Conservation (phyloP, 2,113 vertebrate genomes). For the Erythrocercus mccallii region DNA sequence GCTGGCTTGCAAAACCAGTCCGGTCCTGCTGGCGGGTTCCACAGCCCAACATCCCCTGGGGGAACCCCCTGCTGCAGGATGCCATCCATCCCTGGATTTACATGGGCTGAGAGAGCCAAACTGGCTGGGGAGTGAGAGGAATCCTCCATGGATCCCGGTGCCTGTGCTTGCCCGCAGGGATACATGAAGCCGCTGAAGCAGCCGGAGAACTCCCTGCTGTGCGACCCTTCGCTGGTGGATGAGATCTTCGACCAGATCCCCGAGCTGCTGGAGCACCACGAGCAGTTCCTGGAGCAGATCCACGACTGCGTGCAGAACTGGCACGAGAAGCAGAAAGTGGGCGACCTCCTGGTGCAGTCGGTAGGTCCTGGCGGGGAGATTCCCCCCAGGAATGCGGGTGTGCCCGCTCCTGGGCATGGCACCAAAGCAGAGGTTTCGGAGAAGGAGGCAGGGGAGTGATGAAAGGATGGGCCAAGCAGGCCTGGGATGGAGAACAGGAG, state of each 20-base stretch:
- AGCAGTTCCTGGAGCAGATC: slow-evolving; percentile 94
- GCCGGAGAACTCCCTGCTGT: slow-evolving; percentile 86
- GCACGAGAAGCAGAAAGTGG: slow-evolving; percentile 93
- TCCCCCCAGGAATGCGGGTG: not conserved
- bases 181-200: slow-evolving; percentile 98
- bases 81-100: rapidly evolving
- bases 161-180: slow-evolving; percentile 69
- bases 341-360: slow-evolving; percentile 90
- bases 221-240: slow-evolving; percentile 91
- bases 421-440: not conserved
- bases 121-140: not conserved
- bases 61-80: not conserved
- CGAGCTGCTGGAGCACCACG: slow-evolving; percentile 95
- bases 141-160: rapidly evolving
- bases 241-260: slow-evolving; percentile 99
- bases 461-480: not conserved
- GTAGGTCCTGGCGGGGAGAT: slow-evolving; percentile 64
- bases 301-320: slow-evolving; percentile 87
- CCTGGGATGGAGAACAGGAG: slow-evolving; percentile 28
- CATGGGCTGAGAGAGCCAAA: not conserved
- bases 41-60: rapidly evolving
- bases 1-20: not conserved
- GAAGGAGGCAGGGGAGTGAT: not conserved
- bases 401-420: not conserved
- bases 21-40: not conserved